phyloP scores from a whole-genome alignment of 2,797 vertebrate species.

The Aselliscus stoliczkanus region DNA sequence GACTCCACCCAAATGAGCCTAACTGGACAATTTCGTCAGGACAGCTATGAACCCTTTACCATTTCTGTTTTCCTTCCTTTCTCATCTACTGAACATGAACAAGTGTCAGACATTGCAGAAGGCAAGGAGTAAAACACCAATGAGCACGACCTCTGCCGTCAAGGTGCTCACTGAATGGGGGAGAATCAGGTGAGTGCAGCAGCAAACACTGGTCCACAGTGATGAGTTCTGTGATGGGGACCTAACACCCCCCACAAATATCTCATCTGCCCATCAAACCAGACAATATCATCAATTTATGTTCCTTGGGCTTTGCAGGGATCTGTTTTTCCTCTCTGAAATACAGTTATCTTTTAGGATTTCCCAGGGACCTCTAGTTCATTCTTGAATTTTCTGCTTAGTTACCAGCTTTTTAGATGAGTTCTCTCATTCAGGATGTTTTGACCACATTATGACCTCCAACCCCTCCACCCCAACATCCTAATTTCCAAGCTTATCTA shows the following conservation, averaged over 20 bases:
- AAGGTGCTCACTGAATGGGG: rapidly evolving
- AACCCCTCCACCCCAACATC: background rate
- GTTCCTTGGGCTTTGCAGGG: rapidly evolving
- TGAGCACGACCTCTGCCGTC: rapidly evolving
- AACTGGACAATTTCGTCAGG: background rate
- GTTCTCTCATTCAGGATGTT: background rate
- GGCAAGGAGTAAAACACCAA: rapidly evolving
- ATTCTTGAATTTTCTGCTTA: background rate
- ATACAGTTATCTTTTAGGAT: background rate
- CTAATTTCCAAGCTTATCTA: background rate
- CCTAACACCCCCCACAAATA: rapidly evolving
- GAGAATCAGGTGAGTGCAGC: rapidly evolving
- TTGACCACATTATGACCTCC: background rate
- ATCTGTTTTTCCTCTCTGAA: background rate
- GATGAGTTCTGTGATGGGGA: background rate
- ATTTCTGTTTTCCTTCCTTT: background rate
- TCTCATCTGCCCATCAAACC: background rate
- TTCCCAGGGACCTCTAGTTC: background rate
- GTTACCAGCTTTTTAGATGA: background rate
- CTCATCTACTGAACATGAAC: background rate
- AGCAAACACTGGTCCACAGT: rapidly evolving
- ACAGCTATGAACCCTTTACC: rapidly evolving
- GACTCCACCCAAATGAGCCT: rapidly evolving
- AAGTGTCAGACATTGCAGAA: rapidly evolving
- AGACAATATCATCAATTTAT: background rate